Evolutionary conservation across 2,797 vertebrate genomes (phyloP).

Genomic region (Chloroceryle inda): DNA sequence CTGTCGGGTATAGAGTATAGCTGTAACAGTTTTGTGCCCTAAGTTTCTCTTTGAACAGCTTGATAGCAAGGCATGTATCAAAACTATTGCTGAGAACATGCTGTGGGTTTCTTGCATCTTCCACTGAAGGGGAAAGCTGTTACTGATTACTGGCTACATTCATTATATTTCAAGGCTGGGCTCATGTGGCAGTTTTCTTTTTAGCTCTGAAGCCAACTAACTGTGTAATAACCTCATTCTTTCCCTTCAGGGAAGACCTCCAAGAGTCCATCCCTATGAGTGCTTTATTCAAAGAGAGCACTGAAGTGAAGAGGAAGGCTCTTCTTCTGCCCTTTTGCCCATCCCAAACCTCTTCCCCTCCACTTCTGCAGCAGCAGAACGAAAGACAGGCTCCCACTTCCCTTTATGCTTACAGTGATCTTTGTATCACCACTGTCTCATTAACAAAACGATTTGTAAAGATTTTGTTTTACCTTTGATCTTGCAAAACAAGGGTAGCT

Average conservation of each 20-base stretch:
- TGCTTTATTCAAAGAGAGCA: neutral
- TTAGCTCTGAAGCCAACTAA: slow-evolving; percentile 22
- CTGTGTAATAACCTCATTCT: slow-evolving; percentile 13
- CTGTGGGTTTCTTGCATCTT: slow-evolving; percentile 56
- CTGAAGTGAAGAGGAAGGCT: neutral
- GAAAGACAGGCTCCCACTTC: neutral
- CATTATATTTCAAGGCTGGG: slow-evolving; percentile 40
- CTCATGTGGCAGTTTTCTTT: slow-evolving; percentile 15
- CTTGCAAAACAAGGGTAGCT: slow-evolving; percentile 78
- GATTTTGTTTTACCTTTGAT: slow-evolving; percentile 83
- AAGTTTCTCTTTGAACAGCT: slow-evolving; percentile 51
- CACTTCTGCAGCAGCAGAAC: neutral
- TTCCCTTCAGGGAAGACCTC: neutral
- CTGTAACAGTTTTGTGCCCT: neutral
- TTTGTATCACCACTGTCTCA: slow-evolving; percentile 77
- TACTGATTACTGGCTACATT: slow-evolving; percentile 38
- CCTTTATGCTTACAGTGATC: slow-evolving; percentile 68
- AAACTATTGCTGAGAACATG: slow-evolving; percentile 39
- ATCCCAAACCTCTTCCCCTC: neutral
- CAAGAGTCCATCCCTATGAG: neutral
- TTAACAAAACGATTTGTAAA: slow-evolving; percentile 83
- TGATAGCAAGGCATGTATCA: slow-evolving; percentile 55
- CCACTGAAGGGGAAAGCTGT: slow-evolving; percentile 58
- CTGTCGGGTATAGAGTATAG: neutral
- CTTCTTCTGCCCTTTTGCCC: neutral